Evolutionary conservation across 2,888 invertebrate genomes (phyloP), one percentile per base, ranked within the genome.

Genomic region (Catocala fraxini): DNA sequence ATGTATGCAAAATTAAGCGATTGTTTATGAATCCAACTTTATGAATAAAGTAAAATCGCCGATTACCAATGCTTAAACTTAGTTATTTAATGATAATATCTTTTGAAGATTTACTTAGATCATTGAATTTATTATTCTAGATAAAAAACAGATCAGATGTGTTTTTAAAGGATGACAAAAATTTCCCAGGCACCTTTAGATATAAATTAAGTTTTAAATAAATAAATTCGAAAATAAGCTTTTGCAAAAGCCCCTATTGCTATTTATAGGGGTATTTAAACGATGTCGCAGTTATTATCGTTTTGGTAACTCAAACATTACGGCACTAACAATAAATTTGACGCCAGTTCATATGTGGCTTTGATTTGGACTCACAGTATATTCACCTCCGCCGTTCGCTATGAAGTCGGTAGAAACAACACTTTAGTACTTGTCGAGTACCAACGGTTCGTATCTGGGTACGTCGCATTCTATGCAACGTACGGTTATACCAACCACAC

Each of bases 311-410:
- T 25, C 25, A 25, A 25, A 1, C 25, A 25, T 25, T 25, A 25
- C 25, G 25, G 25, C 25, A 25, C 25, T 25, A 25, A 25, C 25
- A 25, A 25, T 25, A 25, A 3, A 25, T 25, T 25, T 7, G 35
- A 7, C 12, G 12, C 5, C 6, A 45, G 6, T 48, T 35, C 3
- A 3, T 25, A 3, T 25, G 25, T 25, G 25, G 25, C 25, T 25
- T 25, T 25, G 25, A 25, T 25, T 25, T 25, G 25, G 71, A 77
- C 96, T 90, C 79, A 95, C 94, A 25, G 83, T 77, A 77, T 94
- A 97, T 2, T 96, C 96, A 74, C 97, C 97, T 0, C 97, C 97
- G 4, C 97, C 97, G 43, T 82, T 87, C 0, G 92, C 92, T 52
- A 97, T 76, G 76, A 96, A 97, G 53, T 94, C 92, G 0, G 94